Conservation (phyloP, 2,113 vertebrate genomes). For the Podarcis muralis region DNA sequence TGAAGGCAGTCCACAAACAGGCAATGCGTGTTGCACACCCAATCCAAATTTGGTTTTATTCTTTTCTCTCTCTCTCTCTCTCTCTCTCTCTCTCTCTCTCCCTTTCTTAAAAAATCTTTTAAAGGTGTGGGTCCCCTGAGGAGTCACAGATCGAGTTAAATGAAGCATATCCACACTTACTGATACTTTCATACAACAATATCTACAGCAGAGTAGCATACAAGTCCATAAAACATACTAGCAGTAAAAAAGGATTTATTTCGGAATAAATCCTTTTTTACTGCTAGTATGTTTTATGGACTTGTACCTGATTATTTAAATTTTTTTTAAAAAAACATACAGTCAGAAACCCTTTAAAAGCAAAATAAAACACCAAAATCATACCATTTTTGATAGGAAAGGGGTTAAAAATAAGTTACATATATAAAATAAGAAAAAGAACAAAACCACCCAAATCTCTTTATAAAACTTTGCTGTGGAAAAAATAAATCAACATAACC, state of each 20-base stretch:
- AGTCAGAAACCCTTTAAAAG: too few relatives aligned
- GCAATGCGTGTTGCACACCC: slow-evolving; percentile 17
- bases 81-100: neutral
- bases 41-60: neutral
- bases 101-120: neutral
- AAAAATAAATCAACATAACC: too few relatives aligned
- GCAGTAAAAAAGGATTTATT: neutral
- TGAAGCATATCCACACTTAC: neutral
- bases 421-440: too few relatives aligned
- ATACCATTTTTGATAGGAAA: too few relatives aligned
- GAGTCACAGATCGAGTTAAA: neutral
- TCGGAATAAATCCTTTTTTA: too few relatives aligned
- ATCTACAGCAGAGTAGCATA: neutral
- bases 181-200: neutral
- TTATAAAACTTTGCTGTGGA: too few relatives aligned
- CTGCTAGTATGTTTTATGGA: too few relatives aligned
- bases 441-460: too few relatives aligned
- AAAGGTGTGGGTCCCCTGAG: neutral
- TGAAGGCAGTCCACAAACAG: slow-evolving; percentile 13
- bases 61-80: too few relatives aligned
- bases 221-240: neutral
- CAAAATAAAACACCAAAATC: too few relatives aligned
- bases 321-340: too few relatives aligned
- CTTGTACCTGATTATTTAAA: neutral
- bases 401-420: too few relatives aligned